phyloP scores from a whole-genome alignment of 2,888 invertebrate genomes.

The Linnaemya tessellans region DNA sequence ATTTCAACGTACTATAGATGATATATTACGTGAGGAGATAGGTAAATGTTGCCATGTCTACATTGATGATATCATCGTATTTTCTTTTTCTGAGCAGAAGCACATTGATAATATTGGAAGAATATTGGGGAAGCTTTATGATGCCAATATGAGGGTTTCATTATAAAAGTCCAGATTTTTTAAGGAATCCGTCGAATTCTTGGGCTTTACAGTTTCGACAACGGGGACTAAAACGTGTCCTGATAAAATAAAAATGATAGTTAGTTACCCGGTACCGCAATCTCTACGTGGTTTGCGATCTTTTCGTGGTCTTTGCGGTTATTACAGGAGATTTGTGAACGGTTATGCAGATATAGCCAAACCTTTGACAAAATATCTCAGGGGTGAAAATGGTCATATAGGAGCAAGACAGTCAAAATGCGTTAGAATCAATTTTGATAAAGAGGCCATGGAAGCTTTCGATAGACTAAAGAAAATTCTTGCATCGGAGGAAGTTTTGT shows the following conservation, averaged over 20 bases:
- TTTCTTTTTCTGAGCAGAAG: not conserved
- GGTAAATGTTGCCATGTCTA: not conserved
- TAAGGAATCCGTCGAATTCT: not conserved
- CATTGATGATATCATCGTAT: constrained; percentile 13
- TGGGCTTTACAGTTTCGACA: constrained; percentile 4
- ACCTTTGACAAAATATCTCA: too few relatives aligned
- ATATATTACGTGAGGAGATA: not conserved
- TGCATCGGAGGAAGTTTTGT: not conserved
- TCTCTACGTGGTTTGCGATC: not conserved
- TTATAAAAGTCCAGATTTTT: constrained; percentile 9
- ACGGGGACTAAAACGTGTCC: not conserved
- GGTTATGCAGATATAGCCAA: not conserved
- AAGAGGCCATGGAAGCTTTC: not conserved
- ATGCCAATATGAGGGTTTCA: not conserved
- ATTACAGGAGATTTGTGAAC: not conserved
- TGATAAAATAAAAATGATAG: not conserved
- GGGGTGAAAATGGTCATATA: too few relatives aligned
- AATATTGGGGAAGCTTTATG: not conserved
- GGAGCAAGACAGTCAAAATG: not conserved
- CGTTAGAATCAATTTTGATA: not conserved
- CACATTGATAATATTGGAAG: not conserved
- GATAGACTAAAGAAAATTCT: not conserved
- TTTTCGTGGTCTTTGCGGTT: not conserved
- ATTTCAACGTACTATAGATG: not conserved
- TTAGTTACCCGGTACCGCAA: not conserved